These are phyloP conservation scores for Crocallis elinguaria DNA, from an alignment of 2,888 invertebrate species.

Conservation along the genomic window DNA sequence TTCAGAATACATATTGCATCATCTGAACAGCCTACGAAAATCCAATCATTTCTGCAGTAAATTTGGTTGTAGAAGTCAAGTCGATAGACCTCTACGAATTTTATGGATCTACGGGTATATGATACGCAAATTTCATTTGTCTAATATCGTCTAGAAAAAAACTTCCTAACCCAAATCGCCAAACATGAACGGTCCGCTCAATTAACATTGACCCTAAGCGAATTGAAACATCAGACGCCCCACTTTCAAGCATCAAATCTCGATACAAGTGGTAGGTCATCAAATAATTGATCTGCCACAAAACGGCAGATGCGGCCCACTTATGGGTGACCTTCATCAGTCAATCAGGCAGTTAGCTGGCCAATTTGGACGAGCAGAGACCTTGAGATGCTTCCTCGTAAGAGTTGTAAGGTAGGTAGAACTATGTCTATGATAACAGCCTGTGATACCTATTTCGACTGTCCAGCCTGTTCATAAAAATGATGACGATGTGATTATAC, in stretches of 20 bases:
- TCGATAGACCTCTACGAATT: too few relatives aligned
- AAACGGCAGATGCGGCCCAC: slow-evolving; percentile 50
- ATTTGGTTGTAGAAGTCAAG: too few relatives aligned
- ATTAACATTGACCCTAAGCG: slow-evolving; percentile 47
- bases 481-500: slow-evolving; percentile 19
- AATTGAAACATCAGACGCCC: slow-evolving; percentile 52
- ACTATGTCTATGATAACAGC: slow-evolving; percentile 4
- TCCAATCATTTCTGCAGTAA: too few relatives aligned
- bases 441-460: neutral
- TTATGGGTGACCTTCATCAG: slow-evolving; percentile 59
- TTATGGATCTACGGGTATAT: too few relatives aligned
- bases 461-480: neutral
- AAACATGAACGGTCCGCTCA: slow-evolving; percentile 5
- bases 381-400: slow-evolving; percentile 26
- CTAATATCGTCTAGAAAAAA: neutral
- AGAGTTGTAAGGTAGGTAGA: too few relatives aligned
- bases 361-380: slow-evolving; percentile 31
- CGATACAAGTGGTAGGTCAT: slow-evolving; percentile 64
- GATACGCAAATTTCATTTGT: neutral
- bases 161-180: neutral
- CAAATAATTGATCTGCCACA: slow-evolving; percentile 63
- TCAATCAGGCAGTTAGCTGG: slow-evolving; percentile 46
- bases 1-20: too few relatives aligned
- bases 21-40: too few relatives aligned
- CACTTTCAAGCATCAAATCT: slow-evolving; percentile 59